phyloP scores from a whole-genome alignment of 1,140 invertebrate genomes.

The Sitophilus oryzae region DNA sequence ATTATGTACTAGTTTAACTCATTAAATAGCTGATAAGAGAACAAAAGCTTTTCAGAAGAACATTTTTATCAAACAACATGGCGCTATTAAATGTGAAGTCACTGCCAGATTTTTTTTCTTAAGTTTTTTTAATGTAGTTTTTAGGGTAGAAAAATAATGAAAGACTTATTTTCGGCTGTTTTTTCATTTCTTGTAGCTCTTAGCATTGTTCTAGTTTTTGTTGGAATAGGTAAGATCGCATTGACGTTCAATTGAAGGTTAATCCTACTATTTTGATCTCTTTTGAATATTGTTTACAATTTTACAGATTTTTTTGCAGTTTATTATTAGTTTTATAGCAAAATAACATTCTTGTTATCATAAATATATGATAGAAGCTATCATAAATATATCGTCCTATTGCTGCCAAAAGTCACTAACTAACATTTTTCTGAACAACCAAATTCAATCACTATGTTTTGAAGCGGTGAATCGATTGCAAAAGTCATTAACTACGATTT shows the following conservation, averaged over 20 bases:
- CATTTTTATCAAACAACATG: conserved; percentile 11
- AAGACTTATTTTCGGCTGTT: conserved; percentile 47
- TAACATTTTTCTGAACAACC: too few relatives aligned
- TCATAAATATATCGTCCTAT: too few relatives aligned
- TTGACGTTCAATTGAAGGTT: conserved; percentile 39
- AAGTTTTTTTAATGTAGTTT: conserved; percentile 15
- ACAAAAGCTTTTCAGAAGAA: not conserved
- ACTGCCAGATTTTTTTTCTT: conserved; percentile 13
- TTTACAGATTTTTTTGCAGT: conserved; percentile 9
- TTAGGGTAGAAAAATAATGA: conserved; percentile 41
- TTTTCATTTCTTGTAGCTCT: conserved; percentile 48
- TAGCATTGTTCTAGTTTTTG: conserved; percentile 47
- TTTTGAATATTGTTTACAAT: conserved; percentile 9
- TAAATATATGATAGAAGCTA: too few relatives aligned
- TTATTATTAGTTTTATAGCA: too few relatives aligned
- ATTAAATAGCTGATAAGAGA: too few relatives aligned
- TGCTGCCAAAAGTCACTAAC: too few relatives aligned
- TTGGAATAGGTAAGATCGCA: conserved; percentile 46
- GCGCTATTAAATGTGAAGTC: conserved; percentile 11
- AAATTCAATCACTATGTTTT: too few relatives aligned
- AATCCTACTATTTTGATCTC: conserved; percentile 25
- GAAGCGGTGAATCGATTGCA: too few relatives aligned
- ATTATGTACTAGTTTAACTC: too few relatives aligned
- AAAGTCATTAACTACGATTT: too few relatives aligned
- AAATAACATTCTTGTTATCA: too few relatives aligned